phyloP scores from a whole-genome alignment of 1,140 invertebrate genomes.

The Whitmania pigra region DNA sequence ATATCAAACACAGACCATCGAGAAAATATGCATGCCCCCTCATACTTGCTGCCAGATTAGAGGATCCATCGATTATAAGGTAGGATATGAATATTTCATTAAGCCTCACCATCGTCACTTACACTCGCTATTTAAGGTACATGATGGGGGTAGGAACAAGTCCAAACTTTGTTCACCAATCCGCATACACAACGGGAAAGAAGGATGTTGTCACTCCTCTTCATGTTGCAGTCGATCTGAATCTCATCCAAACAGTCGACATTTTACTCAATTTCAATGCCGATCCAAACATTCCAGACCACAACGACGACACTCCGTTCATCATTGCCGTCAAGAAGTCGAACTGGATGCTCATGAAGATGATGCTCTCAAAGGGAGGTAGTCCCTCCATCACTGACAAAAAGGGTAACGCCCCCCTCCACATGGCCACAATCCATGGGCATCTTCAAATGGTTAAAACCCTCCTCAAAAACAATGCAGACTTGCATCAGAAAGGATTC shows the following conservation, averaged over 20 bases:
- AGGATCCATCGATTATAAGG: constrained; percentile 23
- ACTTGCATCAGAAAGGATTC: constrained; percentile 24
- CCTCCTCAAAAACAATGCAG: constrained; percentile 24
- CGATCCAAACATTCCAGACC: constrained; percentile 21
- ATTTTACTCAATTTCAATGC: constrained; percentile 21
- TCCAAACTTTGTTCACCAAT: constrained; percentile 25
- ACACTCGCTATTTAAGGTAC: neutral
- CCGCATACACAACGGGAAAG: constrained; percentile 20
- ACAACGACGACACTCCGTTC: constrained; percentile 24
- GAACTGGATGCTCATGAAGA: constrained; percentile 20
- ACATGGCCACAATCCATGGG: constrained; percentile 23
- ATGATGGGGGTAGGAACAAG: constrained; percentile 24
- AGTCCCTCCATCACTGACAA: constrained; percentile 20
- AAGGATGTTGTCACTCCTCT: constrained; percentile 22
- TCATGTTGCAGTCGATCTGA: constrained; percentile 24
- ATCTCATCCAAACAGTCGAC: constrained; percentile 22
- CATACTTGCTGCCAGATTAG: constrained; percentile 23
- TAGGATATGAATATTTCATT: neutral
- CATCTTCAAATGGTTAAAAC: constrained; percentile 22
- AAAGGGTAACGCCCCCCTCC: constrained; percentile 21
- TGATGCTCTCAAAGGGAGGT: constrained; percentile 24
- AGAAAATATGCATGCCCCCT: constrained; percentile 25
- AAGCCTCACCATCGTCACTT: neutral
- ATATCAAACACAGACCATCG: constrained; percentile 25
- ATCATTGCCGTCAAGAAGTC: constrained; percentile 24